Evolutionary conservation across 2,888 invertebrate genomes (phyloP).

Genomic region (Caenorhabditis sp.): DNA sequence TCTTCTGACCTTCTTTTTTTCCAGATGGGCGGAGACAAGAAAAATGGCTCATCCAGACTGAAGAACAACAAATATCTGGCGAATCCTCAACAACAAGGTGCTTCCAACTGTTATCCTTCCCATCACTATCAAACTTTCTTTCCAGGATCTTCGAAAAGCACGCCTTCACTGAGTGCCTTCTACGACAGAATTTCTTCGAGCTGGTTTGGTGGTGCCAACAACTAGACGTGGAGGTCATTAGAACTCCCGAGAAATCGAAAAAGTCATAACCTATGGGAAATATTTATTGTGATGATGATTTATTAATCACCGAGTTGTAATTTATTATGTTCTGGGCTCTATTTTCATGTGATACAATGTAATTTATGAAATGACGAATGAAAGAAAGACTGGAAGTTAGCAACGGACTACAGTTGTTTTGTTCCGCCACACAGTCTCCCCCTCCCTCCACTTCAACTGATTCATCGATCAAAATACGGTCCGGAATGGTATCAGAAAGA

Average conservation of each 20-base stretch:
- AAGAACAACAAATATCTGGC: constrained; percentile 69
- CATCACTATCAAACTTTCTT: constrained; percentile 12
- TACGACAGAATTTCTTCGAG: constrained; percentile 70
- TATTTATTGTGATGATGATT: constrained; percentile 27
- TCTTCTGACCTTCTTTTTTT: constrained; percentile 8
- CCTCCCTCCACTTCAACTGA: constrained; percentile 27
- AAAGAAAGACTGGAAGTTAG: neutral
- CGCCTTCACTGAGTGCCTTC: constrained; percentile 70
- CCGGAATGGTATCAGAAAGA: constrained; percentile 22
- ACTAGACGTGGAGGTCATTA: too few species aligned
- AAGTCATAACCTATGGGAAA: constrained; percentile 4
- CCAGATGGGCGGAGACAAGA: constrained; percentile 63
- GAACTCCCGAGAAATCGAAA: too few species aligned
- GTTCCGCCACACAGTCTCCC: neutral
- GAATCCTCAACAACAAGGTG: constrained; percentile 63
- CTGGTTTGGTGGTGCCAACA: constrained; percentile 68
- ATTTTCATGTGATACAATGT: neutral
- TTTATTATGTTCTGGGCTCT: constrained; percentile 1
- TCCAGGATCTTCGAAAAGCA: constrained; percentile 43
- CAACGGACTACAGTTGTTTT: neutral
- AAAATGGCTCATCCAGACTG: constrained; percentile 44
- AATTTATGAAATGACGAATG: neutral
- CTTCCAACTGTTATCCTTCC: neutral
- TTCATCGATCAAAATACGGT: constrained; percentile 52
- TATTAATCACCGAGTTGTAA: constrained; percentile 23